A percentile compares a stretch with the other conserved stretches of the same genome.
phyloP scores from a whole-genome alignment of 1,140 invertebrate species.

The Glossosoma conforme region DNA sequence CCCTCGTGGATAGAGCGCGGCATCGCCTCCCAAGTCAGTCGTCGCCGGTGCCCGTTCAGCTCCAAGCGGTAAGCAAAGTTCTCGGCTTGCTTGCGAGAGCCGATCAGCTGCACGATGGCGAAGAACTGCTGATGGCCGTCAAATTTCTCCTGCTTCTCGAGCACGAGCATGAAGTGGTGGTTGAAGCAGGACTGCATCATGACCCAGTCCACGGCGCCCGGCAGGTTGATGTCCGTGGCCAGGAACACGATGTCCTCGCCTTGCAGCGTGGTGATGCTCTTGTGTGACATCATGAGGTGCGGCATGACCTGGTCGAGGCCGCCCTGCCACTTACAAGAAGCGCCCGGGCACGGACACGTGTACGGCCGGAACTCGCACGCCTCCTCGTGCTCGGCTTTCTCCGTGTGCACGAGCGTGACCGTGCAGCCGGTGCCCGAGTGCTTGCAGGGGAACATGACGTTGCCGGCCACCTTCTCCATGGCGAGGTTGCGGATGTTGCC shows the following conservation, averaged over 20 bases:
- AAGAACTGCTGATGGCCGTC: constrained; percentile 99
- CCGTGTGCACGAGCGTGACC: constrained; percentile 88
- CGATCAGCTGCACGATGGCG: constrained; percentile 98
- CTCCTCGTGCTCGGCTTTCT: constrained; percentile 98
- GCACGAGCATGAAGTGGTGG: constrained; percentile 98
- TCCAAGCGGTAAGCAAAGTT: constrained; percentile 98
- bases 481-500: constrained; percentile 97
- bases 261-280: constrained; percentile 97
- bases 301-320: constrained; percentile 93
- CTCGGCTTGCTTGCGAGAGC: constrained; percentile 97
- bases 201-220: constrained; percentile 99
- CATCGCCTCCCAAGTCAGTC: constrained; percentile 98
- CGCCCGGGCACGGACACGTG: constrained; percentile 96
- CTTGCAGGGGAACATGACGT: constrained; percentile 98
- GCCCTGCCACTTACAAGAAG: constrained; percentile 98
- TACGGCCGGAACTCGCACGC: constrained; percentile 96
- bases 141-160: constrained; percentile 98
- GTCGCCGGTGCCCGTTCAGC: constrained; percentile 87
- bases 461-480: constrained; percentile 98
- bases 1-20: constrained; percentile 98
- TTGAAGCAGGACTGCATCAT: constrained; percentile 99
- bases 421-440: constrained; percentile 95
- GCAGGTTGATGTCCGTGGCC: constrained; percentile 98
- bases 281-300: constrained; percentile 95
- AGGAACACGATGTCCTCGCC: constrained; percentile 99